Evolutionary conservation across 2,797 vertebrate species (phyloP), one percentile per base, ranked within the genome.

Genomic region (Sphenopsis melanotis): DNA sequence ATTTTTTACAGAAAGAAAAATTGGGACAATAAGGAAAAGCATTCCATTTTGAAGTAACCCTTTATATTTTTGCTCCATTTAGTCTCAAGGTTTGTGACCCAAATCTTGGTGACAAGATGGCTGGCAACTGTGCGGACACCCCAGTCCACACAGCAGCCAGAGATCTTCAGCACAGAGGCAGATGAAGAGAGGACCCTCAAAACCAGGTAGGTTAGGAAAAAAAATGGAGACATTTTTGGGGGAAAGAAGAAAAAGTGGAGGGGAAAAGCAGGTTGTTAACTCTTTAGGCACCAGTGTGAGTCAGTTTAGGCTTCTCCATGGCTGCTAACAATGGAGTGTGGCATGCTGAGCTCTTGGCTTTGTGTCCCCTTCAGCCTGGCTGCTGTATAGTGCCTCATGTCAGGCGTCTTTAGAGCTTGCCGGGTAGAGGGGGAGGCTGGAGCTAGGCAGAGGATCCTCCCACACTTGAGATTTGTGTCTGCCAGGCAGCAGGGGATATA

Each of bases 21-120:
- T 0, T 2, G 2, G 69, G 29, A 41, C 8, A 18, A 6, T 27
- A 64, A 52, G 36, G n/a, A 76, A 71, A 37, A 3, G 3, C 9
- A n/a, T 78, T 47, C 7, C 5, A 1, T 46, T 75, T 80, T 63
- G 10, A 80, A 22, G 14, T 50, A 86, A 37, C 10, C 6, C 9
- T 84, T 60, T 60, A 12, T 60, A 65, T 42, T 19, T 96, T 95
- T 94, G 78, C 42, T 93, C 34, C 83, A 52, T 75, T 88, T 90
- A 53, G 26, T 72, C 82, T 89, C 91, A 52, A 83, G 49, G 57
- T 94, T 86, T 94, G 65, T 85, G 71, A 64, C 57, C 80, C 76
- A 76, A 87, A 78, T 92, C 77, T 90, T 72, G 36, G 80, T 97
- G 87, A 83, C 34, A 87, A 83, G 68, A 68, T 90, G 56, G 34